Conservation (phyloP, 1,140 invertebrate genomes). For the Idris sp. region DNA sequence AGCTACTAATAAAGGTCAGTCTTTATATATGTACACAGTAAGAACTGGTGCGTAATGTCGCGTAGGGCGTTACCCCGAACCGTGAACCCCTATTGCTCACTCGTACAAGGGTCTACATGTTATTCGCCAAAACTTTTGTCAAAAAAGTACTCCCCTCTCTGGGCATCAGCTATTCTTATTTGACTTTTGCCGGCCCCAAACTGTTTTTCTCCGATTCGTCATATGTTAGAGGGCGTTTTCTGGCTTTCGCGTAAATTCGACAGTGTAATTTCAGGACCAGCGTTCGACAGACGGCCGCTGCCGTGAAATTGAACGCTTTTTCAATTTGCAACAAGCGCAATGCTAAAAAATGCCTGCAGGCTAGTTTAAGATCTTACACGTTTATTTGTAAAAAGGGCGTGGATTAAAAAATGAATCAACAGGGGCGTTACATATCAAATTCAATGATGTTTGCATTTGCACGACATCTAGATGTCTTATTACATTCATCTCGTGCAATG, state of each 20-base stretch:
- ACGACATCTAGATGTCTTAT: no score
- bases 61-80: no score
- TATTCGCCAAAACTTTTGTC: conserved; percentile 1
- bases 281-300: conserved; percentile 27
- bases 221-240: conserved; percentile 48
- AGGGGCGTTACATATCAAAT: no score
- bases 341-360: conserved; percentile 35
- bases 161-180: conserved; percentile 29
- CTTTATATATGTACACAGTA: conserved; percentile 55
- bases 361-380: conserved; percentile 7
- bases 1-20: conserved; percentile 46
- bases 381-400: no score
- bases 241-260: no score
- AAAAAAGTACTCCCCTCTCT: neutral
- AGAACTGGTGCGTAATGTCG: conserved; percentile 53
- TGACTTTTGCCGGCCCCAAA: conserved; percentile 33
- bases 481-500: no score
- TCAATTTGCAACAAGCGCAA: conserved; percentile 40
- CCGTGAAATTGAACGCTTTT: conserved; percentile 55
- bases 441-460: no score
- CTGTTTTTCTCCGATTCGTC: conserved; percentile 20
- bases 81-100: conserved; percentile 9
- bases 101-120: conserved; percentile 4
- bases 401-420: no score
- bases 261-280: no score